phyloP scores from a whole-genome alignment of 2,113 vertebrate genomes.

The Eublepharis macularius region DNA sequence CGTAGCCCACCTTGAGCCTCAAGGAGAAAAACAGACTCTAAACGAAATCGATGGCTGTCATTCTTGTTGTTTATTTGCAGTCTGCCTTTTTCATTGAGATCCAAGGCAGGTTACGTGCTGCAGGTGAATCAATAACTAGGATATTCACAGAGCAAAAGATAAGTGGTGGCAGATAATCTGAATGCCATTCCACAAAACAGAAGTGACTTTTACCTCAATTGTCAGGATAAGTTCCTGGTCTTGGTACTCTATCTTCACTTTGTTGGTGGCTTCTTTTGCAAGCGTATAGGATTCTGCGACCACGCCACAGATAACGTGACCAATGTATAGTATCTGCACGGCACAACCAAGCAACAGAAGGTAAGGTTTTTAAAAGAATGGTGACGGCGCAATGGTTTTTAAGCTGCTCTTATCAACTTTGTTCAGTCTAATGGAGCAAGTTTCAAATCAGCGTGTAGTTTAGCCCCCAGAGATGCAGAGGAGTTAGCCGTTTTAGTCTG shows the following conservation, averaged over 20 bases:
- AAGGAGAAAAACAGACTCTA: too few species aligned
- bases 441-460: background rate
- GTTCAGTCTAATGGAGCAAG: background rate
- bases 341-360: background rate
- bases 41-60: too few species aligned
- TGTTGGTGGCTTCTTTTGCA: slow-evolving; percentile 47
- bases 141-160: too few species aligned
- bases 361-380: background rate
- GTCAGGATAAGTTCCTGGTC: slow-evolving; percentile 70
- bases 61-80: too few species aligned
- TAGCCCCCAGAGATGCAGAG: too few species aligned
- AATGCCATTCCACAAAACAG: background rate
- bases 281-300: slow-evolving; percentile 63
- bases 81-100: too few species aligned
- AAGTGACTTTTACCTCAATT: slow-evolving; percentile 55
- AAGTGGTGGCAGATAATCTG: too few species aligned
- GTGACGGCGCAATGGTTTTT: background rate
- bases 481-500: too few species aligned
- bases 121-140: too few species aligned
- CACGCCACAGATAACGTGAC: slow-evolving; percentile 68
- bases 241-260: slow-evolving; percentile 62
- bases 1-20: too few species aligned
- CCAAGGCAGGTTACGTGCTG: too few species aligned
- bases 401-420: background rate
- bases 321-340: slow-evolving; percentile 70